These are phyloP conservation scores for Zophobas atratus DNA, from an alignment of 1,140 invertebrate genomes.

Conservation along the genomic window DNA sequence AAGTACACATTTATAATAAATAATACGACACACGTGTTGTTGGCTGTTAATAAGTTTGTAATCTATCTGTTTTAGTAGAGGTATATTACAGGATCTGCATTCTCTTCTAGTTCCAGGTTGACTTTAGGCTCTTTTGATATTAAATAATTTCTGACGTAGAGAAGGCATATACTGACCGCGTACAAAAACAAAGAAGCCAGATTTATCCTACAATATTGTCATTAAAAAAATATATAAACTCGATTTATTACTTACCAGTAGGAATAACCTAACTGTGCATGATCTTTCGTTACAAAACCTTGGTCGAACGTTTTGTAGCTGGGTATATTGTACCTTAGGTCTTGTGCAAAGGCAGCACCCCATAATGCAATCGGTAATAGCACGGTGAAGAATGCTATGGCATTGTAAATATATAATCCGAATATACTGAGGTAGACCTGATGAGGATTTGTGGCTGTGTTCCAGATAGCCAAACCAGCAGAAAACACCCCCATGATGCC, in stretches of 20 bases:
- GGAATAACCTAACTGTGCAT: conserved; percentile 48
- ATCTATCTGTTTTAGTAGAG: conserved; percentile 39
- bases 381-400: conserved; percentile 41
- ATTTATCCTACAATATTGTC: conserved; percentile 50
- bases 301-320: conserved; percentile 36
- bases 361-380: conserved; percentile 48
- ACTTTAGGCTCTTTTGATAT: conserved; percentile 45
- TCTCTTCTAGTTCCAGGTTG: conserved; percentile 44
- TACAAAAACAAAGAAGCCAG: conserved; percentile 42
- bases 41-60: no score
- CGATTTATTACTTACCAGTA: conserved; percentile 51
- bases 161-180: conserved; percentile 15
- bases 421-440: conserved; percentile 57
- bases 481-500: conserved; percentile 53
- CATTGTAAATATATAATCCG: conserved; percentile 57
- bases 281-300: conserved; percentile 18
- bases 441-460: conserved; percentile 58
- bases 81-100: conserved; percentile 36
- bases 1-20: not conserved
- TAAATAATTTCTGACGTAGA: conserved; percentile 50
- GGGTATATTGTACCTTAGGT: conserved; percentile 34
- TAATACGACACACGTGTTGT: not conserved
- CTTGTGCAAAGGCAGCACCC: conserved; percentile 52
- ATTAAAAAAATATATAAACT: not conserved
- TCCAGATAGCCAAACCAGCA: conserved; percentile 57